Conservation (phyloP, 2,797 vertebrate genomes). For the Pristis pectinata region DNA sequence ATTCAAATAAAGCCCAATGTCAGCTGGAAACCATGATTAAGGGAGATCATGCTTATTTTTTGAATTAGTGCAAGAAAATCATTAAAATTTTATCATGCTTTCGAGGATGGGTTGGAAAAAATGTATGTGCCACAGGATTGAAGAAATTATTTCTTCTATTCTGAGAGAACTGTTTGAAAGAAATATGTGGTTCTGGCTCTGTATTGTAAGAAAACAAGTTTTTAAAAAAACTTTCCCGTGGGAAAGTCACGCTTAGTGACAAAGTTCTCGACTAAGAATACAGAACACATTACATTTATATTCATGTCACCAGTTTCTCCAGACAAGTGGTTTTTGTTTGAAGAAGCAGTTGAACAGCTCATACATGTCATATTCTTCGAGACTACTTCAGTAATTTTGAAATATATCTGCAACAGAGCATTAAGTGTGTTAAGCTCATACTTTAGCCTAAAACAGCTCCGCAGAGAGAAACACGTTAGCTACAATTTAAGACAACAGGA, state of each 20-base stretch:
- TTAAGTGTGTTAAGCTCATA: not conserved
- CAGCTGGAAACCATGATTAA: not conserved
- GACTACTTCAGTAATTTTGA: not conserved
- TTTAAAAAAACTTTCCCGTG: constrained; percentile 13
- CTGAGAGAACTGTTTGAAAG: not conserved
- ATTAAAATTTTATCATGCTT: not conserved
- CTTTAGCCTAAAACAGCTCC: not conserved
- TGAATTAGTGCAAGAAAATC: not conserved
- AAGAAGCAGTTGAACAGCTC: not conserved
- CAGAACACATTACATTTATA: constrained; percentile 10
- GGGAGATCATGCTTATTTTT: not conserved
- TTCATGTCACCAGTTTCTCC: constrained; percentile 14
- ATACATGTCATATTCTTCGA: constrained; percentile 19
- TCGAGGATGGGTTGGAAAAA: not conserved
- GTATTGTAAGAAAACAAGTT: not conserved
- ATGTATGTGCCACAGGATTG: not conserved
- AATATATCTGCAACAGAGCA: not conserved
- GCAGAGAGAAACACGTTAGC: not conserved
- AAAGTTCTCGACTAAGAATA: not conserved
- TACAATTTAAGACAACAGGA: not conserved
- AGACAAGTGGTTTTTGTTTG: constrained; percentile 9
- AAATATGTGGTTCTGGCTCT: not conserved
- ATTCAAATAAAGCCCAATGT: no score
- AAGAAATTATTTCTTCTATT: no score
- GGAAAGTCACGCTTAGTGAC: not conserved